Base-by-base conservation (phyloP, 2,888 invertebrate species). In the Mermis nigrescens region DNA sequence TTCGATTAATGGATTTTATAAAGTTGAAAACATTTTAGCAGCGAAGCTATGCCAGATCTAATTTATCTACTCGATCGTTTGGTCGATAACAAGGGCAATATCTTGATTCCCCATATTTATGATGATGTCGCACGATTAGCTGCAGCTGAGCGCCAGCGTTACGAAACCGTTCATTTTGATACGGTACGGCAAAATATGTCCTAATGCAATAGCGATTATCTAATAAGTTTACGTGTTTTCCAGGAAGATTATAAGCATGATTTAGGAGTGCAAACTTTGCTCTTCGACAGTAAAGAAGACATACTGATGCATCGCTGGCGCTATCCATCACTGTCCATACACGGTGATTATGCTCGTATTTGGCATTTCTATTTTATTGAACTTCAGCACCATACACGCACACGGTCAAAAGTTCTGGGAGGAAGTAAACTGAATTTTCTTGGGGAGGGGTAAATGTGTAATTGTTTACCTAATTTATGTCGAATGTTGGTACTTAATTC, bases 221-320 rank as follows among this genome's bases (percentile, higher is more conserved):
- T 59, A 60, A 54, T 68, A n/a, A n/a, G n/a, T n/a, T n/a, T n/a
- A n/a, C n/a, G n/a, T n/a, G n/a, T n/a, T n/a, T n/a, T n/a, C n/a
- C n/a, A n/a, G n/a, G n/a, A n/a, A n/a, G n/a, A n/a, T n/a, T n/a
- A n/a, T n/a, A n/a, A n/a, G n/a, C n/a, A n/a, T n/a, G n/a, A n/a
- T n/a, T n/a, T n/a, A n/a, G n/a, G n/a, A n/a, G n/a, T n/a, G n/a
- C n/a, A n/a, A n/a, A n/a, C n/a, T 53, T 76, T 91, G 62, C 79
- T 83, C 15, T 84, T 87, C 68, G 81, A 83, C 59, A 83, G 66
- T 31, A 70, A 78, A 76, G 82, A 81, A 55, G 79, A 86, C 68
- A 76, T 91, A 22, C 75, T 98, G 66, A 90, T 91, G 89, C 84
- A 86, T 72, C 82, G 95, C 62, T 98, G 95, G 95, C 81, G 95